Evolutionary conservation across 1,140 invertebrate species (phyloP), one percentile per base, ranked within the genome.

Genomic region (Acromyrmex echinatior): DNA sequence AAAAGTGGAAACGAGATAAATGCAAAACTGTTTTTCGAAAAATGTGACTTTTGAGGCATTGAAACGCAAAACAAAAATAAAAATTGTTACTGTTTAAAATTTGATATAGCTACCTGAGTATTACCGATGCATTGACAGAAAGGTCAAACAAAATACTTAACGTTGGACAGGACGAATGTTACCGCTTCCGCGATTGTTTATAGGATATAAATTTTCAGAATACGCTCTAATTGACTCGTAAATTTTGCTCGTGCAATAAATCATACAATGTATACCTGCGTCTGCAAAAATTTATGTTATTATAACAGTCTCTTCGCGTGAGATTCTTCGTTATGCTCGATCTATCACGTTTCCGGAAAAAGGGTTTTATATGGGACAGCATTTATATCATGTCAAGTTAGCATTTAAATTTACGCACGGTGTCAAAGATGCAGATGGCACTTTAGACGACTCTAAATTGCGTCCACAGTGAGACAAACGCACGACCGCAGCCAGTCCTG

Each of bases 391-490:
- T 1, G 53, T 18, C 65, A 21, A 53, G 51, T 82, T 62, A 62
- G n/a, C 56, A 31, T 74, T 74, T 53, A 45, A 60, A 73, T 82
- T 58, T 25, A 76, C 70, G 70, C 39, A 21, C 63, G 2, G 56
- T 60, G 70, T 76, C 70, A 62, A 65, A 71, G 84, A 81, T 82
- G 88, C 70, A 87, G 88, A 63, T 88, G 86, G 53, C 62, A 58
- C 28, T 53, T 53, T 56, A 39, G 76, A 81, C 78, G 58, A 85
- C 76, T 71, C 63, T 91, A 91, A 91, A 91, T 91, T 87, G 85
- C 90, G 84, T 91, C 73, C 80, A 56, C 76, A 86, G 82, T 31
- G 74, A 53, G 79, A 86, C 85, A 91, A 91, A 91, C 87, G 88
- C 63, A 86, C 86, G 88, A 81, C 88, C 89, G 53, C 78, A 28